Evolutionary conservation across 2,113 vertebrate species (phyloP).

Genomic region (Phaethon lepturus): DNA sequence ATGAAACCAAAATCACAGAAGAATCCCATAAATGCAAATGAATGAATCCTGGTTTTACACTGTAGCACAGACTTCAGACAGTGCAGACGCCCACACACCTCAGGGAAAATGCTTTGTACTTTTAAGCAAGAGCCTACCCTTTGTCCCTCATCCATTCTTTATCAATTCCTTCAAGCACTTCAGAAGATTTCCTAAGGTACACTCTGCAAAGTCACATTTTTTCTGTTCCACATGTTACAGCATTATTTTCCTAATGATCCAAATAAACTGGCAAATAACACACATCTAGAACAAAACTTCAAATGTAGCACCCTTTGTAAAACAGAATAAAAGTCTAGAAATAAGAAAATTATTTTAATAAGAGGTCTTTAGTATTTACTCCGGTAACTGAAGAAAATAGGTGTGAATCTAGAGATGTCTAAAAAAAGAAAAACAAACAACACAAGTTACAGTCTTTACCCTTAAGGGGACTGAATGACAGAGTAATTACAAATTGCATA

Average conservation of each 20-base stretch:
- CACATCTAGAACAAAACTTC: not conserved
- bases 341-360: not conserved
- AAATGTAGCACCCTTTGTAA: not conserved
- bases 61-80: not conserved
- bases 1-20: not conserved
- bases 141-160: not conserved
- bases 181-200: not conserved
- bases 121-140: not conserved
- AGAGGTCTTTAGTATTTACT: not conserved
- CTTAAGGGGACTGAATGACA: not conserved
- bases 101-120: not conserved
- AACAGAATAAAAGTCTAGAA: not conserved
- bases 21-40: not conserved
- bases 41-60: not conserved
- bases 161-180: not conserved
- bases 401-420: not conserved
- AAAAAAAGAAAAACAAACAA: not conserved
- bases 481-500: not conserved
- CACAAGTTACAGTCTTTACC: not conserved
- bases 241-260: not conserved
- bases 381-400: not conserved
- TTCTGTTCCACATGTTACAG: not conserved
- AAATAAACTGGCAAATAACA: not conserved
- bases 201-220: not conserved
- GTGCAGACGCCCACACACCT: not conserved